Percentiles rank a stretch among this genome's conserved stretches.
These are phyloP conservation scores for Bambusicola thoracicus DNA, from an alignment of 2,113 vertebrate species.

Conservation along the genomic window DNA sequence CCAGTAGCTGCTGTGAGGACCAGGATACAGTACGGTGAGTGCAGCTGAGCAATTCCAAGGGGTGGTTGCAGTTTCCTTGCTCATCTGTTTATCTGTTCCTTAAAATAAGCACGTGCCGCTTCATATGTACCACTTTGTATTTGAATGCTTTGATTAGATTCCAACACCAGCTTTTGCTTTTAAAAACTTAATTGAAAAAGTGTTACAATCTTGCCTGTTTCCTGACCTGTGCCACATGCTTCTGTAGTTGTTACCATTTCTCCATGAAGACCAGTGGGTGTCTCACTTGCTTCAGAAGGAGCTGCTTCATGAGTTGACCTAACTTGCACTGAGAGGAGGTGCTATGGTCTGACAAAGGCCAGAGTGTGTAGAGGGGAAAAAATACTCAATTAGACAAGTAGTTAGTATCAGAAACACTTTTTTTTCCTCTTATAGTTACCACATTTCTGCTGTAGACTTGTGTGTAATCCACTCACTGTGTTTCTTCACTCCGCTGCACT, in stretches of 20 bases:
- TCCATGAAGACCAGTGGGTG: not conserved
- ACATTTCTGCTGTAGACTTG: not conserved
- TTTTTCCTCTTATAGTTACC: not conserved
- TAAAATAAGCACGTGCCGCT: not conserved
- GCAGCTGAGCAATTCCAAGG: not conserved
- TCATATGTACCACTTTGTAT: accelerated
- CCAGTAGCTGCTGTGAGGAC: conserved; percentile 90
- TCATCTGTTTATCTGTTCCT: not conserved
- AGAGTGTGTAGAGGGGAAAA: not conserved
- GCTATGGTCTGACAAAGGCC: not conserved
- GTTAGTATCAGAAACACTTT: not conserved
- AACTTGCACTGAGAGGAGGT: not conserved
- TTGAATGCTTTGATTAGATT: not conserved
- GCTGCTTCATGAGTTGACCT: not conserved
- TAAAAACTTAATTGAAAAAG: not conserved
- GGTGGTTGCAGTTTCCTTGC: not conserved
- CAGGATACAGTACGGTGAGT: conserved; percentile 92
- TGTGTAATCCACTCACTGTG: not conserved
- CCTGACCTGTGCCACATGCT: not conserved
- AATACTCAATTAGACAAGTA: not conserved
- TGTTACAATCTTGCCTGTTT: not conserved
- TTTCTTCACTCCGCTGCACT: not conserved
- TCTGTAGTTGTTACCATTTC: not conserved
- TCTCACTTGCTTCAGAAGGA: not conserved
- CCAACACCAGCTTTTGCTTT: not conserved